Base-by-base conservation (phyloP, 2,797 vertebrate genomes). In the Poeciliopsis presidionis region DNA sequence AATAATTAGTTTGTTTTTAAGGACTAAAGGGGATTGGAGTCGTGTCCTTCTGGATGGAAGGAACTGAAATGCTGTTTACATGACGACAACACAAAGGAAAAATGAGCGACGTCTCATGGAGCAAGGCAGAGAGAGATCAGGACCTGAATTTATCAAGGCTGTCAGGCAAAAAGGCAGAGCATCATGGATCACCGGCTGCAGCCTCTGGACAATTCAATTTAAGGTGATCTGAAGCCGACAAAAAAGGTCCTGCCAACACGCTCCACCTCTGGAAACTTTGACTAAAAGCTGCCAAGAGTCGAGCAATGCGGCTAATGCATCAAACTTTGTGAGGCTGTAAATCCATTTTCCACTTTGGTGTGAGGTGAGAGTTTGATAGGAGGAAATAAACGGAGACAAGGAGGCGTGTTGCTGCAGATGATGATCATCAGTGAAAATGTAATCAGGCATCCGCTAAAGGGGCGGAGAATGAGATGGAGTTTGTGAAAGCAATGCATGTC, bases 91-190 rank as follows among this genome's bases (percentile, higher is more conserved):
- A 67, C 39, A 39, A 65, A 65, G 33, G 18, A 22, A 65, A 65
- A 65, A 11, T 39, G 8, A 69, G 18, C 4, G 33, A 22, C 7
- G 33, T 63, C 61, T 63, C 30, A 22, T 22, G 14, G 51, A 69
- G 77, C 84, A 81, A 78, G 16, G 30, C 59, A 67, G 74, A 49
- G 63, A 79, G 75, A 88, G 84, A 90, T 92, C 89, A 86, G 84
- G 88, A 87, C 86, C 86, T 84, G 86, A 86, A 85, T 91, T 92
- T 91, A 90, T 90, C 88, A 85, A 83, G 82, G 53, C 85, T 91
- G 90, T 89, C 87, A 90, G 88, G 86, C 84, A 70, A 87, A 81
- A 75, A 77, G 81, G 45, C 76, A 0, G 79, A 79, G 81, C 84
- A 85, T 86, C 88, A 84, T 89, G 86, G 90, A 89, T 91, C 88